These are phyloP conservation scores for Drosophila paulistorum DNA, from an alignment of 1,140 invertebrate species.

Conservation along the genomic window DNA sequence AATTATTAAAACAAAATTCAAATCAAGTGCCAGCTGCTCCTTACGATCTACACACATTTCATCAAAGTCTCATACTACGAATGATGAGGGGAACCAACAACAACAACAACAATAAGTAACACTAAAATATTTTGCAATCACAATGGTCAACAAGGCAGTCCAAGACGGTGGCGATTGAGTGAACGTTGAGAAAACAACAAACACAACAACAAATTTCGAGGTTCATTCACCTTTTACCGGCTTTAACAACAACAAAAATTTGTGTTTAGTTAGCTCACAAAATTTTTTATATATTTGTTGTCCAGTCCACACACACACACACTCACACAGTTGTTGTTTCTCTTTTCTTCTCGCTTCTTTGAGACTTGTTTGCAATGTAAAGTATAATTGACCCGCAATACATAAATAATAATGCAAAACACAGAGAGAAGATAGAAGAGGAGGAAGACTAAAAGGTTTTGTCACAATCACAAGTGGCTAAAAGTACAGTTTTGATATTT, in stretches of 20 bases:
- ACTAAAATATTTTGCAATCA: constrained; percentile 45
- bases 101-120: background rate
- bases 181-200: constrained; percentile 22
- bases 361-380: constrained; percentile 53
- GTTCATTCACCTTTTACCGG: constrained; percentile 44
- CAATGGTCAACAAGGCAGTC: constrained; percentile 39
- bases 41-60: background rate
- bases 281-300: constrained; percentile 22
- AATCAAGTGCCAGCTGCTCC: constrained; percentile 12
- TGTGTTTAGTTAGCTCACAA: constrained; percentile 47
- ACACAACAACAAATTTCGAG: constrained; percentile 28
- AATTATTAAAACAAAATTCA: background rate
- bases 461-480: constrained; percentile 43
- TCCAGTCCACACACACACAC: constrained; percentile 11
- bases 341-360: constrained; percentile 34
- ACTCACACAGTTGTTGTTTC: constrained; percentile 22
- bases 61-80: background rate
- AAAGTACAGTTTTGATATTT: constrained; percentile 30
- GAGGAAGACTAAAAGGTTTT: constrained; percentile 7
- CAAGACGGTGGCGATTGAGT: constrained; percentile 7
- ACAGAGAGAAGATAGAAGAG: constrained; percentile 38
- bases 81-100: constrained; percentile 4
- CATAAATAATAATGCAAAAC: constrained; percentile 25
- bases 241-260: constrained; percentile 19
- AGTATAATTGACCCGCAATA: constrained; percentile 65